Conservation (phyloP, 2,888 invertebrate genomes). For the Orthosia gracilis region DNA sequence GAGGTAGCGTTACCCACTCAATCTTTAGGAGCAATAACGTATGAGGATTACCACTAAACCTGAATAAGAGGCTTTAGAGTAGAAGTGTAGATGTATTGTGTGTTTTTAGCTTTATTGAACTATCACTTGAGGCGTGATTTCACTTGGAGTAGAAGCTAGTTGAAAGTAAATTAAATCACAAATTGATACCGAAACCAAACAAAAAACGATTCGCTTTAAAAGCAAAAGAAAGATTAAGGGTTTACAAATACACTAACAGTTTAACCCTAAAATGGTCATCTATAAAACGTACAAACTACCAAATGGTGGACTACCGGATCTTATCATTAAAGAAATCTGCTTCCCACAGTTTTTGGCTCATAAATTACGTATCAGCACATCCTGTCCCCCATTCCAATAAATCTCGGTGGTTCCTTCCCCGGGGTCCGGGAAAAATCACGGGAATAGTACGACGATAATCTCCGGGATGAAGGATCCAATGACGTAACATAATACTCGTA, state of each 20-base stretch:
- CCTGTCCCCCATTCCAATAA: constrained; percentile 73
- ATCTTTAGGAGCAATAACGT: constrained; percentile 6
- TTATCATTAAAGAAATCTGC: constrained; percentile 79
- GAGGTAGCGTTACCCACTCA: background rate
- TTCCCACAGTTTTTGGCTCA: constrained; percentile 77
- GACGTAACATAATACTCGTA: constrained; percentile 60
- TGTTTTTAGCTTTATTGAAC: constrained; percentile 2
- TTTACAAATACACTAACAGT: constrained; percentile 17
- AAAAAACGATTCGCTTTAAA: background rate
- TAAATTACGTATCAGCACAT: constrained; percentile 82
- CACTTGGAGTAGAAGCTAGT: background rate
- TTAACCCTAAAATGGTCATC: constrained; percentile 49
- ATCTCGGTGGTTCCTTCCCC: constrained; percentile 70
- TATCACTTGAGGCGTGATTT: background rate
- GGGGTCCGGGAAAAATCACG: constrained; percentile 61
- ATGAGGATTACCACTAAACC: constrained; percentile 24
- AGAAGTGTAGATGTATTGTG: background rate
- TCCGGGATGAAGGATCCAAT: constrained; percentile 51
- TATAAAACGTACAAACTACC: constrained; percentile 54
- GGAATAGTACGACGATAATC: constrained; percentile 68
- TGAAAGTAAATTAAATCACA: background rate
- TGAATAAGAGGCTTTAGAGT: background rate
- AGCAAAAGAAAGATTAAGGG: background rate
- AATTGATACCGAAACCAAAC: background rate
- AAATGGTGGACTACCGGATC: constrained; percentile 64